Conservation (phyloP, 35 echinoderm and acorn worm species). For the Ophiothrix spiculata region DNA sequence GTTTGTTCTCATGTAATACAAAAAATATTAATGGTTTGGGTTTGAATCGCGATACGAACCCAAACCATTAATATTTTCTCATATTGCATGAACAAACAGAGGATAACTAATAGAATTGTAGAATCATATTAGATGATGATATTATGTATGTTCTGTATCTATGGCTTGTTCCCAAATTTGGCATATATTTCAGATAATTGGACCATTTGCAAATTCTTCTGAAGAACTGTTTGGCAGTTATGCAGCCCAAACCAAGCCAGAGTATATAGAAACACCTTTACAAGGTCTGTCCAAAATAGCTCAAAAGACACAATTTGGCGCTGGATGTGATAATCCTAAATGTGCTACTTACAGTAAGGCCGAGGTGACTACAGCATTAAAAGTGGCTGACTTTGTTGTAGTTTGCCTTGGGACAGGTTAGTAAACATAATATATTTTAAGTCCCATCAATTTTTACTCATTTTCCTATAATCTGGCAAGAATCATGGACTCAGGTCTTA, state of each 20-base stretch:
- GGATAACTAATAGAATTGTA: no score
- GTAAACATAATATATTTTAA: not conserved
- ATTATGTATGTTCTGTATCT: not conserved
- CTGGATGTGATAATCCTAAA: constrained; percentile 43
- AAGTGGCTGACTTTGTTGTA: constrained; percentile 54
- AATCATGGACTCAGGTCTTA: not conserved
- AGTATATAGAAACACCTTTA: constrained; percentile 39
- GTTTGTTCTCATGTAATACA: no score
- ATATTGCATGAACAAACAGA: no score
- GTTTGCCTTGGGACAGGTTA: constrained; percentile 75
- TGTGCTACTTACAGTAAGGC: constrained; percentile 42
- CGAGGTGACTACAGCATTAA: constrained; percentile 29
- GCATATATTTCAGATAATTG: constrained; percentile 44
- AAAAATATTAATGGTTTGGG: no score
- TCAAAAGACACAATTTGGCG: constrained; percentile 14
- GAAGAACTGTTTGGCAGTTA: constrained; percentile 55
- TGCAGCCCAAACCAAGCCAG: constrained; percentile 32
- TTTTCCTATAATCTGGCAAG: not conserved
- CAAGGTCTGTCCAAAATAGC: constrained; percentile 44
- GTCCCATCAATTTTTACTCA: not conserved
- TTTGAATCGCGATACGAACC: no score
- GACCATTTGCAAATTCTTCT: constrained; percentile 60
- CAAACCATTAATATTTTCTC: no score
- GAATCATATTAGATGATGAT: not conserved
- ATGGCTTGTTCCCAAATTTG: not conserved